A percentile compares a stretch with the other conserved stretches of the same genome.
These are phyloP conservation scores for Panagrolaimus sp. DNA, from an alignment of 1,140 invertebrate species.

Conservation along the genomic window DNA sequence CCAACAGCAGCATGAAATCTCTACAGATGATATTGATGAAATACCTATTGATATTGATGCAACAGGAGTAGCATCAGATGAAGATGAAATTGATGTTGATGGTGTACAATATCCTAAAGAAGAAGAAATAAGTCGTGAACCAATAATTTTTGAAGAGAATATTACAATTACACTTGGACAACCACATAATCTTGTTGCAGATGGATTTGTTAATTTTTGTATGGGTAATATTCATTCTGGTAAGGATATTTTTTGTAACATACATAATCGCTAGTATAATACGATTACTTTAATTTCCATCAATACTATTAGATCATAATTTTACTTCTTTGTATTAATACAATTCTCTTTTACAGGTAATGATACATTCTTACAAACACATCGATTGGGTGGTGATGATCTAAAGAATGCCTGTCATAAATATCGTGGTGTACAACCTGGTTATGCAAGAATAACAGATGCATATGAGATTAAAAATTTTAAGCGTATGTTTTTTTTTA, in stretches of 20 bases:
- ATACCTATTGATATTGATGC: too few relatives aligned
- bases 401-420: background rate
- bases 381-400: background rate
- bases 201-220: background rate
- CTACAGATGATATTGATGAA: too few relatives aligned
- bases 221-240: slow-evolving; percentile 7
- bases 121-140: background rate
- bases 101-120: background rate
- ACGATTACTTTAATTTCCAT: too few relatives aligned
- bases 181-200: background rate
- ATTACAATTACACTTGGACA: background rate
- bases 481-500: background rate
- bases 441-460: background rate
- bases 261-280: too few relatives aligned
- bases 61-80: too few relatives aligned
- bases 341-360: background rate
- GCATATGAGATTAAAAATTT: background rate
- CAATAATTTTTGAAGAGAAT: background rate
- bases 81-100: slow-evolving; percentile 8
- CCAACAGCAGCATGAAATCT: too few relatives aligned
- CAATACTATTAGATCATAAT: too few relatives aligned
- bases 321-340: too few relatives aligned
- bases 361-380: background rate
- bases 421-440: background rate
- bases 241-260: background rate